Evolutionary conservation across 2,113 vertebrate genomes (phyloP).

Genomic region (Pimephales promelas): DNA sequence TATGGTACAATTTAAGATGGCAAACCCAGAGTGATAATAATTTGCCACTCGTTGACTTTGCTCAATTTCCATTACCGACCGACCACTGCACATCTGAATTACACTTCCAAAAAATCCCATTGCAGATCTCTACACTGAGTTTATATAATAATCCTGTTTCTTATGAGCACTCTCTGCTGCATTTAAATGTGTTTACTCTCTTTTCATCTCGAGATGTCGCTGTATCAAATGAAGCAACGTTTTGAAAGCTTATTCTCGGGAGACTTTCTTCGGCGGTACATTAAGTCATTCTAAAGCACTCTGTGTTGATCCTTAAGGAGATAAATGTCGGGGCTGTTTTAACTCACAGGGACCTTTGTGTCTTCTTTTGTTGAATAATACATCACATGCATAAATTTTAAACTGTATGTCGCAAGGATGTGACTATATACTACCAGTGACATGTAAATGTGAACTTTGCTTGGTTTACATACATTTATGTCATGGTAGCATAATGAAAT

Average conservation of each 20-base stretch:
- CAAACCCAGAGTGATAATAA: conserved; percentile 24
- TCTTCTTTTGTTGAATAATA: conserved; percentile 67
- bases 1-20: background rate
- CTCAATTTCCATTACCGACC: conserved; percentile 35
- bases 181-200: conserved; percentile 23
- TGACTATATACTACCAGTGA: background rate
- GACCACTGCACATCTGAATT: conserved; percentile 16
- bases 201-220: conserved; percentile 8
- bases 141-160: conserved; percentile 46
- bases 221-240: conserved; percentile 32
- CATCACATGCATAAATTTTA: conserved; percentile 59
- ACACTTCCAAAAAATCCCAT: background rate
- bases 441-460: background rate
- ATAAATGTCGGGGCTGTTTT: conserved; percentile 60
- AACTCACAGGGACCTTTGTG: conserved; percentile 54
- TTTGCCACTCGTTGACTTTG: conserved; percentile 36
- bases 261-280: conserved; percentile 19
- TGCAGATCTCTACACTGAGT: conserved; percentile 22
- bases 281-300: conserved; percentile 35
- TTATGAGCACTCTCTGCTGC: conserved; percentile 1
- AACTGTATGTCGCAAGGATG: conserved; percentile 62
- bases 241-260: conserved; percentile 5
- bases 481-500: background rate
- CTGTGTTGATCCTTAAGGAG: conserved; percentile 62
- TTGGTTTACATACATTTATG: background rate